These are phyloP conservation scores for Smutsia temminckii DNA, from an alignment of 2,797 vertebrate species.

Conservation along the genomic window DNA sequence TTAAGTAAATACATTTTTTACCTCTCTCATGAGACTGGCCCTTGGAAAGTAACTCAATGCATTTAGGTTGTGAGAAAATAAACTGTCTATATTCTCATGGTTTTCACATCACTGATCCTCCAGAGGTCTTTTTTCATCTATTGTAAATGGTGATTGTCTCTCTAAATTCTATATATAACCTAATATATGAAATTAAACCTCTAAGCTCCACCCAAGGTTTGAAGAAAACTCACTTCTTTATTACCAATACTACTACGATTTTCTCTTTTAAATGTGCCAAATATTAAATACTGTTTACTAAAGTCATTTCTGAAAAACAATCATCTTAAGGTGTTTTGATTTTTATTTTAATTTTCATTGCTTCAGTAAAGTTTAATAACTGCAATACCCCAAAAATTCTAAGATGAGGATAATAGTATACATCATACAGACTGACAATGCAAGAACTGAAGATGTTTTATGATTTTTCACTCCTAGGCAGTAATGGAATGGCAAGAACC, in stretches of 20 bases:
- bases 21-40: slow-evolving; percentile 70
- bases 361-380: not conserved
- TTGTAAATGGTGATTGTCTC: not conserved
- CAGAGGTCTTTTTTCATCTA: not conserved
- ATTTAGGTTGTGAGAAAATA: slow-evolving; percentile 76
- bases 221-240: not conserved
- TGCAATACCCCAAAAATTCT: not conserved
- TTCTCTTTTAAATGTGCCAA: not conserved
- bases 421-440: not conserved
- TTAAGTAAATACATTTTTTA: slow-evolving; percentile 77
- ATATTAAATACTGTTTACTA: not conserved
- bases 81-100: slow-evolving; percentile 74
- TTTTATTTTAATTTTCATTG: not conserved
- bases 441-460: not conserved
- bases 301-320: slow-evolving; percentile 1
- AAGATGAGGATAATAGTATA: not conserved
- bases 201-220: not conserved
- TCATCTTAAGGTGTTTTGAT: not conserved
- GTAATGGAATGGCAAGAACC: not conserved
- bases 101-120: slow-evolving; percentile 54
- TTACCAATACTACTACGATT: not conserved
- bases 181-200: not conserved
- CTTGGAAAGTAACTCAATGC: slow-evolving; percentile 67
- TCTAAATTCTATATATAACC: not conserved
- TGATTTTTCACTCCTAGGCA: not conserved